Evolutionary conservation across 2,797 vertebrate genomes (phyloP).

Genomic region (Hybognathus amarus): DNA sequence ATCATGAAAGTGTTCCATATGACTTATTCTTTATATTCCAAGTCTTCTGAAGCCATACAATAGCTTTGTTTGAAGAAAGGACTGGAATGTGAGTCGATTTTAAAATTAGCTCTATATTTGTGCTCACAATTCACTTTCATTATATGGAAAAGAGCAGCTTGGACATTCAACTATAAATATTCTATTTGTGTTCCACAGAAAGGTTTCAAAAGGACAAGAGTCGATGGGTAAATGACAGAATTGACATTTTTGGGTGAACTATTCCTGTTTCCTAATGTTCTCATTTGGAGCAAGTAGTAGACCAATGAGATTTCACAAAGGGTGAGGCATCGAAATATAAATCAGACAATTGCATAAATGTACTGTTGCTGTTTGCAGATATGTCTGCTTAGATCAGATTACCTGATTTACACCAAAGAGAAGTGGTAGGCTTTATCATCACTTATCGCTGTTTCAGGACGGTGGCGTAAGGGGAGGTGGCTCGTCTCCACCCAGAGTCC

Average conservation of each 20-base stretch:
- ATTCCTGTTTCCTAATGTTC: neutral
- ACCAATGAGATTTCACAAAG: neutral
- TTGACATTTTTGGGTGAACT: neutral
- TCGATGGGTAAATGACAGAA: neutral
- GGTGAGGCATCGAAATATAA: neutral
- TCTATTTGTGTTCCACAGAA: neutral
- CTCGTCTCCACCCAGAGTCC: slow-evolving; percentile 42
- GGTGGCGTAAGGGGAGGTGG: slow-evolving; percentile 31
- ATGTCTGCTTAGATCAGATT: neutral
- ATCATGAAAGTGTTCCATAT: too few species aligned
- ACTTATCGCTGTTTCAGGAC: neutral
- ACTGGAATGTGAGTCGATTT: neutral
- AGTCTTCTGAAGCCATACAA: neutral
- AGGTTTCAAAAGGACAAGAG: neutral
- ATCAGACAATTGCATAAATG: neutral
- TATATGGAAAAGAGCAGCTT: neutral
- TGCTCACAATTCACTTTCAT: neutral
- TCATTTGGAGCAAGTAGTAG: neutral
- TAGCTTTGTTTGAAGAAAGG: neutral
- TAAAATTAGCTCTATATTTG: neutral
- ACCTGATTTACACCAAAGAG: neutral
- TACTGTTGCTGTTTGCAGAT: neutral
- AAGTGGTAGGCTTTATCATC: neutral
- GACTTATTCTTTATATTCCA: too few species aligned
- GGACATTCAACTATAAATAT: neutral